Percentiles rank a stretch among this genome's conserved stretches.
These are phyloP conservation scores for Pollenia angustigena DNA, from an alignment of 2,888 invertebrate species.

Conservation along the genomic window DNA sequence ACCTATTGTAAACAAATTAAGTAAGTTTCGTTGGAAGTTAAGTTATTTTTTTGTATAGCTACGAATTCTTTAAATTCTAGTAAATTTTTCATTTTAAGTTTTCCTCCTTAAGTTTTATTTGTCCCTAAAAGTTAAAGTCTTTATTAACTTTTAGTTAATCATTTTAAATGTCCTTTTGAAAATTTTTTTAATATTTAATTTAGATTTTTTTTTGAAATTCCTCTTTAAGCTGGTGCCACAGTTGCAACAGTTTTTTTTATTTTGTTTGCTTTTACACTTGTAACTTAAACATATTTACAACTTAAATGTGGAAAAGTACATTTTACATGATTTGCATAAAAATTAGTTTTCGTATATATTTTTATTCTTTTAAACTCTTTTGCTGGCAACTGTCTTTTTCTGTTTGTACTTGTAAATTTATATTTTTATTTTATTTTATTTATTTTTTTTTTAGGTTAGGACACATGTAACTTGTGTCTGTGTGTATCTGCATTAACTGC, in stretches of 20 bases:
- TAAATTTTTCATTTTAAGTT: background rate
- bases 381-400: slow-evolving; percentile 1
- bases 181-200: slow-evolving; percentile 23
- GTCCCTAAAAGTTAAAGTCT: slow-evolving; percentile 21
- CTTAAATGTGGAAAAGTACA: slow-evolving; percentile 56
- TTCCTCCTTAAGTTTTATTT: background rate
- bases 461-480: slow-evolving; percentile 4
- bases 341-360: slow-evolving; percentile 52
- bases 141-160: slow-evolving; percentile 59
- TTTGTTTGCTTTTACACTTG: background rate
- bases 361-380: slow-evolving; percentile 15
- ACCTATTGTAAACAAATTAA: too few relatives aligned
- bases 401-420: slow-evolving; percentile 17
- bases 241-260: slow-evolving; percentile 5
- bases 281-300: slow-evolving; percentile 38
- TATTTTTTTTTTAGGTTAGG: background rate
- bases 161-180: slow-evolving; percentile 60
- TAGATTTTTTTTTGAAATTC: background rate
- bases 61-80: too few relatives aligned
- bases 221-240: background rate
- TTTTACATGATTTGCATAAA: slow-evolving; percentile 73
- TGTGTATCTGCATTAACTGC: slow-evolving; percentile 1
- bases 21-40: too few relatives aligned
- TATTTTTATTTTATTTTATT: background rate
- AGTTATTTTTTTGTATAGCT: too few relatives aligned